Percentiles rank a stretch among this genome's conserved stretches.
Conservation (phyloP, 2,888 invertebrate species). For the Brenthis daphne region DNA sequence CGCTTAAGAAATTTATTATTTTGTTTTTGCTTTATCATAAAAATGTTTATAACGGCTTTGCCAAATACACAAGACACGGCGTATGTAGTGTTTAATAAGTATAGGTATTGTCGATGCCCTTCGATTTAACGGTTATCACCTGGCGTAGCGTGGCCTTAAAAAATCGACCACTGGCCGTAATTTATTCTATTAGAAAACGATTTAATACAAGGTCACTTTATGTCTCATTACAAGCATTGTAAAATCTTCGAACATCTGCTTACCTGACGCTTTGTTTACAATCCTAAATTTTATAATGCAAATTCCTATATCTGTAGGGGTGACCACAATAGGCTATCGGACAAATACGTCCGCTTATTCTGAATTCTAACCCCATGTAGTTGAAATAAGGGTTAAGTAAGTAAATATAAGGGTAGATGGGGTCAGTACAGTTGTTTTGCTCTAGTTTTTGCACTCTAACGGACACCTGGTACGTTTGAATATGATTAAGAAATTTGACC, state of each 20-base stretch:
- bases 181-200: conserved; percentile 28
- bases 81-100: conserved; percentile 3
- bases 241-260: conserved; percentile 55
- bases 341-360: conserved; percentile 36
- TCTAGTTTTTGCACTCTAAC: conserved; percentile 50
- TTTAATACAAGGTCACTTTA: conserved; percentile 36
- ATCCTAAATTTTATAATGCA: conserved; percentile 45
- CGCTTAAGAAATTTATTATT: too few relatives aligned
- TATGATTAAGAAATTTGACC: conserved; percentile 42
- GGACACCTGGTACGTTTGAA: conserved; percentile 66
- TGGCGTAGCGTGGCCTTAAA: conserved; percentile 22
- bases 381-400: conserved; percentile 29
- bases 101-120: conserved; percentile 19
- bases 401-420: conserved; percentile 37
- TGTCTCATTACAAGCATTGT: conserved; percentile 34
- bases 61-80: neutral
- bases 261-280: conserved; percentile 55
- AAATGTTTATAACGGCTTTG: neutral
- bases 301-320: conserved; percentile 46
- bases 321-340: conserved; percentile 47
- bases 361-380: conserved; percentile 31
- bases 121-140: conserved; percentile 23
- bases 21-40: neutral
- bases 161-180: conserved; percentile 17
- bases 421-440: conserved; percentile 57